phyloP scores from a whole-genome alignment of 1,140 invertebrate species.

The Procambarus virginalis region DNA sequence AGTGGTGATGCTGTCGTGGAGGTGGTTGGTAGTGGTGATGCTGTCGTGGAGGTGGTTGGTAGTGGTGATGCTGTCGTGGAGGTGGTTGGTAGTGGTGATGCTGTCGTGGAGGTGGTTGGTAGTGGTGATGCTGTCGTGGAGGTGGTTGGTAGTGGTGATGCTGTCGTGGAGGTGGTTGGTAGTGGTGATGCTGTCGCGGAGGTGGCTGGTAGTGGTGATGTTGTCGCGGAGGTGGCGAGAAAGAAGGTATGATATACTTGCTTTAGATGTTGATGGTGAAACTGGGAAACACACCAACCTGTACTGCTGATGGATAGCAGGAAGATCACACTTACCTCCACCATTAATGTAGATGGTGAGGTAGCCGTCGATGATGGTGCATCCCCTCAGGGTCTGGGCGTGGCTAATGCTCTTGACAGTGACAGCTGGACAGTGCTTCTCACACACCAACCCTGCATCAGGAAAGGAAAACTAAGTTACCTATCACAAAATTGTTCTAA shows the following conservation, averaged over 20 bases:
- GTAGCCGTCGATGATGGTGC: slow-evolving; percentile 28
- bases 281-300: background rate
- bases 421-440: background rate
- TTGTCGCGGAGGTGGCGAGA: background rate
- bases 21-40: no score
- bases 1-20: no score
- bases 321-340: slow-evolving; percentile 18
- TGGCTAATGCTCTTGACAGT: slow-evolving; percentile 36
- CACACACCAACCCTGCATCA: slow-evolving; percentile 5
- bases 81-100: no score
- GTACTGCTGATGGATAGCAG: background rate
- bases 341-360: slow-evolving; percentile 39
- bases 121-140: no score
- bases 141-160: no score
- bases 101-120: no score
- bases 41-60: no score
- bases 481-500: no score
- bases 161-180: no score
- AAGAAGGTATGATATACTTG: no score
- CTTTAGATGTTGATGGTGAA: no score
- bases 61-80: no score
- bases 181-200: background rate
- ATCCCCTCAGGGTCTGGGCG: slow-evolving; percentile 27
- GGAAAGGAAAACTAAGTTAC: background rate
- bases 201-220: background rate